Conservation (phyloP, 2,888 invertebrate genomes). For the Alentia gelatinosa region DNA sequence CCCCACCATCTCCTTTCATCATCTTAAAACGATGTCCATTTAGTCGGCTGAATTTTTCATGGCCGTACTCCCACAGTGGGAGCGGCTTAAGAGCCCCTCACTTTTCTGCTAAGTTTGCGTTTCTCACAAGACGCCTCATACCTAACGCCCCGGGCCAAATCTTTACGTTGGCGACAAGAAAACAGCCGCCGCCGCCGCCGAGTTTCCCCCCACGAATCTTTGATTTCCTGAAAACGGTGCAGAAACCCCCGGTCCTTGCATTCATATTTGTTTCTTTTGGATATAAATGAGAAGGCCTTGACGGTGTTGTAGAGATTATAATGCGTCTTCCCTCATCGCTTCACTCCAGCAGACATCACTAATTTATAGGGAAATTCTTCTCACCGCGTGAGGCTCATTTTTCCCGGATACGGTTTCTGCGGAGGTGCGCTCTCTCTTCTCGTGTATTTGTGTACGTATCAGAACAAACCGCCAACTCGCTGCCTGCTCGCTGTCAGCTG, state of each 20-base stretch:
- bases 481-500: background rate
- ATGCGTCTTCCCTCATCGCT: background rate
- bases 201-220: background rate
- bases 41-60: slow-evolving; percentile 48
- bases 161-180: background rate
- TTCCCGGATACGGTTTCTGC: background rate
- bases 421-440: background rate
- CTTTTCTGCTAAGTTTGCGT: slow-evolving; percentile 22
- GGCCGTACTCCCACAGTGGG: background rate
- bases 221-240: slow-evolving; percentile 3
- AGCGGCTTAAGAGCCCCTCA: background rate
- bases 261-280: background rate
- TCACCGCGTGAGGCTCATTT: background rate
- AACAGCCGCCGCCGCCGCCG: background rate
- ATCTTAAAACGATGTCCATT: slow-evolving; percentile 50
- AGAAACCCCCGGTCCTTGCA: background rate
- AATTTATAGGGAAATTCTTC: background rate
- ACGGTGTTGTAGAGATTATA: background rate
- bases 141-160: slow-evolving; percentile 10
- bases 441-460: background rate
- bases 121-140: background rate
- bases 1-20: slow-evolving; percentile 39
- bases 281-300: background rate
- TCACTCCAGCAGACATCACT: background rate
- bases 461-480: background rate